Evolutionary conservation across 2,888 invertebrate species (phyloP).

Genomic region (Rhabditoides inermis): DNA sequence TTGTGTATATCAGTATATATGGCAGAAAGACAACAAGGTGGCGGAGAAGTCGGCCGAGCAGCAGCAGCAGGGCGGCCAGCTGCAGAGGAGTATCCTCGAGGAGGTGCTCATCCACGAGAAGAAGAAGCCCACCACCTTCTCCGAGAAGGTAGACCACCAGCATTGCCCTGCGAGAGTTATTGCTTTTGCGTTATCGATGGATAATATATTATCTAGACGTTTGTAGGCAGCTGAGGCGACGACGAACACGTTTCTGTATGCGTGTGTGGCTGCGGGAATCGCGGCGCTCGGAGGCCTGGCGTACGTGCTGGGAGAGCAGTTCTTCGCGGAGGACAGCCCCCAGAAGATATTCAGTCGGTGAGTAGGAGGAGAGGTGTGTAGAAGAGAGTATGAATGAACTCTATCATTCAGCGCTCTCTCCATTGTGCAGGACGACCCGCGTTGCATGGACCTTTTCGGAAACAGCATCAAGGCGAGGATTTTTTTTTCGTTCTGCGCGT

Average conservation of each 20-base stretch:
- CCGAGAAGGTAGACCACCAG: constrained; percentile 23
- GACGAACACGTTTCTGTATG: constrained; percentile 44
- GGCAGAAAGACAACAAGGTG: no score
- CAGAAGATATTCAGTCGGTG: constrained; percentile 36
- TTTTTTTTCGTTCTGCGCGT: no score
- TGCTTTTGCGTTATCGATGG: neutral
- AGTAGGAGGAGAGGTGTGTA: neutral
- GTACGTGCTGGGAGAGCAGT: constrained; percentile 36
- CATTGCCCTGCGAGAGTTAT: neutral
- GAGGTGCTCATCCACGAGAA: constrained; percentile 24
- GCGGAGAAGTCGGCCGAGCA: no score
- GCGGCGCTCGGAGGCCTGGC: constrained; percentile 35
- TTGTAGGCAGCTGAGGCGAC: constrained; percentile 30
- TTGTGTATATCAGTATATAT: no score
- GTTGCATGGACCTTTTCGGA: constrained; percentile 43
- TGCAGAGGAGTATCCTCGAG: constrained; percentile 24
- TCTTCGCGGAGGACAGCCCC: constrained; percentile 41
- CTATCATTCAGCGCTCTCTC: constrained; percentile 20
- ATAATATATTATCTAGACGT: neutral
- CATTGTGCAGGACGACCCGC: constrained; percentile 34
- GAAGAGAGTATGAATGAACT: neutral
- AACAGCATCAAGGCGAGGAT: constrained; percentile 29
- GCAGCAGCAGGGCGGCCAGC: no score
- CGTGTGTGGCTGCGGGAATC: constrained; percentile 29
- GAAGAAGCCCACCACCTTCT: constrained; percentile 31